These are phyloP conservation scores for Papilio elwesi DNA, from an alignment of 2,888 invertebrate genomes.

Conservation along the genomic window DNA sequence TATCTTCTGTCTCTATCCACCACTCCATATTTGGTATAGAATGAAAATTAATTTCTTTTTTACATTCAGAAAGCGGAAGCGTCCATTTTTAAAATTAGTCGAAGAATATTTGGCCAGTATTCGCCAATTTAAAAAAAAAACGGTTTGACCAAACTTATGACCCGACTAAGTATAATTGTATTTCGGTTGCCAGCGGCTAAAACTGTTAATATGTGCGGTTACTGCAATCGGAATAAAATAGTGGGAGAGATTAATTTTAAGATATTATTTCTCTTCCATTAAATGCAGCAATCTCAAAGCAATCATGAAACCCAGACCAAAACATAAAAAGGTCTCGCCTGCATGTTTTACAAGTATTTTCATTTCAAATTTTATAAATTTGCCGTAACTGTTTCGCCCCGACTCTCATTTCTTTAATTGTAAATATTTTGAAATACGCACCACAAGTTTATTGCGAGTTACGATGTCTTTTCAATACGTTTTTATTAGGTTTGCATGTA, in stretches of 20 bases:
- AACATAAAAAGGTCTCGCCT: conserved; percentile 7
- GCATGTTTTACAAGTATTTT: conserved; percentile 20
- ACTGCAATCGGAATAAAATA: background rate
- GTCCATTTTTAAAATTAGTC: too few relatives aligned
- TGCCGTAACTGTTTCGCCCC: too few relatives aligned
- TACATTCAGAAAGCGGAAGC: too few relatives aligned
- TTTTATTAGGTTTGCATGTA: background rate
- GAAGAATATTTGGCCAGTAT: too few relatives aligned
- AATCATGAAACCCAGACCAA: conserved; percentile 6
- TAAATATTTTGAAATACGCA: background rate
- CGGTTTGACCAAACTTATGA: too few relatives aligned
- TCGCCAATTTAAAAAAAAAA: too few relatives aligned
- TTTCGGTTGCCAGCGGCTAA: background rate
- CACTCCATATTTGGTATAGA: too few relatives aligned
- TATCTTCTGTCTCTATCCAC: too few relatives aligned
- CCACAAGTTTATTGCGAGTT: background rate
- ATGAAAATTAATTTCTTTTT: too few relatives aligned
- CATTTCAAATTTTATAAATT: conserved; percentile 20
- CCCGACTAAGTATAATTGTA: too few relatives aligned
- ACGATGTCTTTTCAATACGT: background rate
- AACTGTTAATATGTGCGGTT: background rate
- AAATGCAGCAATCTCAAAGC: conserved; percentile 14
- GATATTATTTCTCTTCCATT: background rate
- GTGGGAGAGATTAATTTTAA: background rate
- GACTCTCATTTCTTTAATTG: background rate